These are phyloP conservation scores for Brachypalpus laphriformis DNA, from an alignment of 2,888 invertebrate species.

Conservation along the genomic window DNA sequence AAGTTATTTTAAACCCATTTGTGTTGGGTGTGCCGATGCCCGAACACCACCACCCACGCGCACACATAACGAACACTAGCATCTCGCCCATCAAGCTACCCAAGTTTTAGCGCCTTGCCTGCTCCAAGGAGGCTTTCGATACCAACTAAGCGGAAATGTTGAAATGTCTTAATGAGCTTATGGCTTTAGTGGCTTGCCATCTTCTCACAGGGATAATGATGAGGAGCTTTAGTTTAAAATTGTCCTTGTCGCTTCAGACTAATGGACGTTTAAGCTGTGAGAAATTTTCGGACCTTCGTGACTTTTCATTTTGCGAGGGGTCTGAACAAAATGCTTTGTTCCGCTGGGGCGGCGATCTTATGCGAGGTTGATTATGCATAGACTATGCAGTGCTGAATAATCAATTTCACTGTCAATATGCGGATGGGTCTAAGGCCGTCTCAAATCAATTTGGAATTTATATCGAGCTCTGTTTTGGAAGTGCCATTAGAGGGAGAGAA, in stretches of 20 bases:
- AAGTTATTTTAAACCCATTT: conserved; percentile 67
- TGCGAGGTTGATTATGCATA: conserved; percentile 48
- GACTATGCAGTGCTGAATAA: conserved; percentile 37
- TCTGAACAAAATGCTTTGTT: conserved; percentile 56
- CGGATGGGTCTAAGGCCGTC: conserved; percentile 33
- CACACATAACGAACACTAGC: conserved; percentile 31
- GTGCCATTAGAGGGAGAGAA: not conserved
- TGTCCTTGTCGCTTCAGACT: conserved; percentile 62
- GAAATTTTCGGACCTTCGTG: conserved; percentile 67
- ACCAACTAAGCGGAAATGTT: conserved; percentile 73
- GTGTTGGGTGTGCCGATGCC: conserved; percentile 8
- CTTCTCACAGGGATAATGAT: conserved; percentile 65
- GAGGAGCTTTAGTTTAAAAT: conserved; percentile 64
- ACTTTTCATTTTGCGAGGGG: conserved; percentile 65
- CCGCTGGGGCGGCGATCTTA: too few species aligned
- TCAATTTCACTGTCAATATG: conserved; percentile 65
- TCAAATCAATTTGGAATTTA: conserved; percentile 45
- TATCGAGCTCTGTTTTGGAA: conserved; percentile 7
- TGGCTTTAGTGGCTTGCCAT: conserved; percentile 72
- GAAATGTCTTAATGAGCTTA: conserved; percentile 73
- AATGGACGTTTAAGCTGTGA: conserved; percentile 67
- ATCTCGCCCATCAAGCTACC: conserved; percentile 21
- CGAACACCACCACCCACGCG: conserved; percentile 5
- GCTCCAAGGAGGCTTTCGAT: conserved; percentile 60
- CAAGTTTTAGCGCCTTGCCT: conserved; percentile 19